Conservation (phyloP, 1,140 invertebrate genomes). For the Lepidurus arcticus region DNA sequence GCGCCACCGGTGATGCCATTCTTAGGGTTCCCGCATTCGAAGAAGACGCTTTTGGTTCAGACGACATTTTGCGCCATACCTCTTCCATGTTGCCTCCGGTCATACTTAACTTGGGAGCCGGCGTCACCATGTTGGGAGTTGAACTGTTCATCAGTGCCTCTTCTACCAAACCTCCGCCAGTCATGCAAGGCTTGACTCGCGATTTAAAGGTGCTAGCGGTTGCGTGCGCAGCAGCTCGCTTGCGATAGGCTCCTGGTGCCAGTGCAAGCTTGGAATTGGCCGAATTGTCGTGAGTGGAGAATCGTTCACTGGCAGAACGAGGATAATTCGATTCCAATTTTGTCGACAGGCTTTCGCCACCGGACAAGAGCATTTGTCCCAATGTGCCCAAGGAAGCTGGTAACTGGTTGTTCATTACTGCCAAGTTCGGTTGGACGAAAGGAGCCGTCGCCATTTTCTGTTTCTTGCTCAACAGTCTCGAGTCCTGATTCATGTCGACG, state of each 20-base stretch:
- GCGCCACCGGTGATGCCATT: not conserved
- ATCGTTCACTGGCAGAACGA: slow-evolving; percentile 26
- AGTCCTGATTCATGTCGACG: not conserved
- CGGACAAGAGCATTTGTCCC: not conserved
- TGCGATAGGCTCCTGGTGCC: not conserved
- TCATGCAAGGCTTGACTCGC: not conserved
- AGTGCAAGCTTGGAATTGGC: not conserved
- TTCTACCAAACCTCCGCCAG: not conserved
- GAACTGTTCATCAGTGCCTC: not conserved
- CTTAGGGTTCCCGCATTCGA: slow-evolving; percentile 39
- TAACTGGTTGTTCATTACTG: not conserved
- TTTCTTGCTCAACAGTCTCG: not conserved
- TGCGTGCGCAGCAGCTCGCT: not conserved
- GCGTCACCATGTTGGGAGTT: slow-evolving; percentile 38
- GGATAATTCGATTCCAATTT: not conserved
- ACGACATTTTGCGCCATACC: slow-evolving; percentile 38
- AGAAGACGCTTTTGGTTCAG: slow-evolving; percentile 40
- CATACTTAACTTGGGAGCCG: slow-evolving; percentile 43
- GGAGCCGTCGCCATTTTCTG: not conserved
- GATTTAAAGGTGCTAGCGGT: not conserved
- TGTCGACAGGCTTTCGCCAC: not conserved
- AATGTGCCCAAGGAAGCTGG: not conserved
- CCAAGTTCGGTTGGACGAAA: not conserved
- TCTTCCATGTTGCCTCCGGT: slow-evolving; percentile 37
- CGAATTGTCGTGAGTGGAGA: not conserved